Evolutionary conservation across 2,888 invertebrate genomes (phyloP).

Genomic region (Hylaea fasciaria): DNA sequence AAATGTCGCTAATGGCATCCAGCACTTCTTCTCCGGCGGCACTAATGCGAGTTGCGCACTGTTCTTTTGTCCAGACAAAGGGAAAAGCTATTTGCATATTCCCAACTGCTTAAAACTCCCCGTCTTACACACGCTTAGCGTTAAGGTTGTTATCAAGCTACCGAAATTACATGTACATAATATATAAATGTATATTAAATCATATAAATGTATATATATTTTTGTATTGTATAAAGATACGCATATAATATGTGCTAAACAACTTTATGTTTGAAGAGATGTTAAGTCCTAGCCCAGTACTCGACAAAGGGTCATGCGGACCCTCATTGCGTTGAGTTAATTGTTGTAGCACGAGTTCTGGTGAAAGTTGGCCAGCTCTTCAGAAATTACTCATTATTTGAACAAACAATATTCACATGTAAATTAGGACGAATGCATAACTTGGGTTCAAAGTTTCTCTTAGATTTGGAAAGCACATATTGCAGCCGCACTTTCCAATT

Average conservation of each 20-base stretch:
- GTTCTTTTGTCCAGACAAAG: constrained; percentile 63
- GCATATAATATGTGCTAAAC: constrained; percentile 1
- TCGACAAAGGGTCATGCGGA: constrained; percentile 50
- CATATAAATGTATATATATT: too few species aligned
- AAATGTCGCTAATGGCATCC: constrained; percentile 59
- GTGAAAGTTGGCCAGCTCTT: constrained; percentile 77
- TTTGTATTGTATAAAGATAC: too few species aligned
- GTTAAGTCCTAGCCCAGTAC: constrained; percentile 29
- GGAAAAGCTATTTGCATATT: constrained; percentile 63
- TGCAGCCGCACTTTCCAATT: constrained; percentile 32
- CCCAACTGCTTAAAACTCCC: constrained; percentile 50
- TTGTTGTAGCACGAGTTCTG: constrained; percentile 67
- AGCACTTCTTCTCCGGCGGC: constrained; percentile 53
- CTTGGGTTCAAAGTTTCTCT: constrained; percentile 55
- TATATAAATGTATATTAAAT: too few species aligned
- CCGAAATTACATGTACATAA: constrained; percentile 24
- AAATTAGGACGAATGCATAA: constrained; percentile 69
- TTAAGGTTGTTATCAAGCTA: constrained; percentile 31
- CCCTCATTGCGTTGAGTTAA: constrained; percentile 57
- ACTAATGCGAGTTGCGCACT: constrained; percentile 67
- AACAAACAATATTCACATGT: constrained; percentile 75
- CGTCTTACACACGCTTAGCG: constrained; percentile 51
- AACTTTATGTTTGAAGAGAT: constrained; percentile 1
- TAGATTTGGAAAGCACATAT: constrained; percentile 31
- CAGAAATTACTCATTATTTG: constrained; percentile 75